A percentile compares a stretch with the other conserved stretches of the same genome.
These are phyloP conservation scores for Capromys pilorides DNA, from an alignment of 2,797 vertebrate genomes.

Conservation along the genomic window DNA sequence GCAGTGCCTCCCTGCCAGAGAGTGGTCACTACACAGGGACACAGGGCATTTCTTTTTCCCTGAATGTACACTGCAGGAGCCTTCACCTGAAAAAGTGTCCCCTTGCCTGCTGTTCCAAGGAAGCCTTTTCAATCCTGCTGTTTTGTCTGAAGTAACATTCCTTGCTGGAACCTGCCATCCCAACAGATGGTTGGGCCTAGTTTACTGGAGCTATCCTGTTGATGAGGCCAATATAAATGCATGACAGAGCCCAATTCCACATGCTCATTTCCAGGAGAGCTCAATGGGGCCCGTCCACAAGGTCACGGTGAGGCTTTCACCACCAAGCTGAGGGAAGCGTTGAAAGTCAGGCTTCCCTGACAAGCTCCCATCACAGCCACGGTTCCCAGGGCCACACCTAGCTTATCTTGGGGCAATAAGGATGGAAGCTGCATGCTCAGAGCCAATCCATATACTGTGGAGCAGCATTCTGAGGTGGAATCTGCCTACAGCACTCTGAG, in stretches of 20 bases:
- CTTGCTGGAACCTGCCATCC: neutral
- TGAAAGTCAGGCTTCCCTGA: constrained; percentile 62
- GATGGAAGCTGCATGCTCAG: neutral
- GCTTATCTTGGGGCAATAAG: neutral
- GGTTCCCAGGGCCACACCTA: neutral
- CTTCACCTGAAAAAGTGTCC: neutral
- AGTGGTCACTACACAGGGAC: neutral
- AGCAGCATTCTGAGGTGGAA: neutral
- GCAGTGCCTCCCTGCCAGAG: neutral
- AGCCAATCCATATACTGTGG: neutral
- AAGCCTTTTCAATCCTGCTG: constrained; percentile 3
- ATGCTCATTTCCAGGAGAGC: constrained; percentile 57
- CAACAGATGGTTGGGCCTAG: constrained; percentile 45
- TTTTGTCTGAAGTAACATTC: constrained; percentile 48
- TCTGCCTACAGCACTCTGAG: neutral
- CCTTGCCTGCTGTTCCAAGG: neutral
- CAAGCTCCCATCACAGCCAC: neutral
- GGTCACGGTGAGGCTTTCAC: constrained; percentile 28
- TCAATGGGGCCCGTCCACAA: constrained; percentile 56
- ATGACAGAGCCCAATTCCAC: constrained; percentile 76
- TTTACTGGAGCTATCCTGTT: constrained; percentile 36
- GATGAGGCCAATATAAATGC: constrained; percentile 82
- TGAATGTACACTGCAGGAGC: neutral
- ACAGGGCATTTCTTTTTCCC: neutral
- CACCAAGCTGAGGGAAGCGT: constrained; percentile 35